Evolutionary conservation across 2,888 invertebrate species (phyloP), one percentile per base, ranked within the genome.

Genomic region (Bembecia ichneumoniformis): DNA sequence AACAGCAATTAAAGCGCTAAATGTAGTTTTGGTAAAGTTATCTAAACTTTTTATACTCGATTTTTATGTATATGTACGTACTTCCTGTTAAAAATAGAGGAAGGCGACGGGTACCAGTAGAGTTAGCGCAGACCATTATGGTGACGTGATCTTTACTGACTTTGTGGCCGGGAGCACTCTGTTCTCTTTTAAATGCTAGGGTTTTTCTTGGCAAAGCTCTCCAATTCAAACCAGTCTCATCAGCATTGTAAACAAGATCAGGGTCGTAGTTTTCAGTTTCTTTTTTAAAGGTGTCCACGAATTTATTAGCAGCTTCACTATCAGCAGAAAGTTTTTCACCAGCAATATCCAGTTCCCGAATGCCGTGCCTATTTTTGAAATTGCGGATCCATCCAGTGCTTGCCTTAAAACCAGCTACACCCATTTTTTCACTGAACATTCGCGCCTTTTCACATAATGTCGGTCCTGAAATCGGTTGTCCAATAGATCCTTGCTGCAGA

Each of bases 391-490:
- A 48, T 40, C 48, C 43, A 13, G 14, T 48, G 20, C 48, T 48
- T 16, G 48, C 51, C 55, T 52, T 52, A 51, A 54, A 47, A 35
- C 15, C 34, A 11, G 47, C 13, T 13, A 11, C 3, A 35, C 36
- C 47, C 13, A 47, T 35, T 16, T 47, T 35, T 35, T 47, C 35
- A 11, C 13, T 16, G 13, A 35, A 47, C 13, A 35, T 35, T 14
- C 15, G 13, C 7, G 48, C 43, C 43, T 48, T 48, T 48, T 48
- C 48, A 48, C 48, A 47, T 51, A 56, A 48, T 48, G 52, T 55
- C 48, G 52, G 52, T 47, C 49, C 54, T 9, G 59, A 55, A 35
- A 64, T 54, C 4, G 56, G 51, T 45, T 59, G 53, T 47, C 58
- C 48, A 17, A 43, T 40, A 17, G 43, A 43, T 17, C 40, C 5